A percentile compares a stretch with the other conserved stretches of the same genome.
Conservation (phyloP, 2,113 vertebrate genomes). For the Ginglymostoma cirratum region DNA sequence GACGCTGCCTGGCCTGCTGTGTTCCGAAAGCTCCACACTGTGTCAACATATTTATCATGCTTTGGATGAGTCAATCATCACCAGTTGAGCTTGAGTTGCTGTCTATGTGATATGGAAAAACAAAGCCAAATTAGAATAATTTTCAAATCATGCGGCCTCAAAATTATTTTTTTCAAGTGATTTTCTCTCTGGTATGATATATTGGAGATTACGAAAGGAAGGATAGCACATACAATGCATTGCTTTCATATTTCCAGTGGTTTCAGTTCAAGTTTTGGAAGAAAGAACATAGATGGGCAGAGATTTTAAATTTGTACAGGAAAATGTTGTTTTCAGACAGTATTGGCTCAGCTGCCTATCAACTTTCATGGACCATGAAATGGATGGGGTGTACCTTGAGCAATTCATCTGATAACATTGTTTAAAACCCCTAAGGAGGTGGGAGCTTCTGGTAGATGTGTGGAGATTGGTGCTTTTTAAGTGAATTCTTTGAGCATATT, state of each 20-base stretch:
- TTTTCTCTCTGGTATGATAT: background rate
- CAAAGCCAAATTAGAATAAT: background rate
- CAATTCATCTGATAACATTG: background rate
- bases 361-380: background rate
- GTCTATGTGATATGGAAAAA: background rate
- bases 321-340: background rate
- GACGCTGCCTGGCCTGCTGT: too few species aligned
- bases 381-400: background rate
- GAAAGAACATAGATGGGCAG: background rate
- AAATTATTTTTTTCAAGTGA: background rate
- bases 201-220: background rate
- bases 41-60: too few species aligned
- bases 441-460: background rate
- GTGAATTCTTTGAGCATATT: too few species aligned
- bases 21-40: too few species aligned
- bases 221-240: background rate
- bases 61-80: too few species aligned
- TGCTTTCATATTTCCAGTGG: background rate
- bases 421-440: too few species aligned
- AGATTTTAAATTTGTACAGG: background rate
- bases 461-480: background rate
- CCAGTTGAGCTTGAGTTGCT: background rate
- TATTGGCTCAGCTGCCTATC: background rate
- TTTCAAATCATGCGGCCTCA: background rate
- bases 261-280: background rate